Conservation (phyloP, 1,140 invertebrate genomes). For the Brachionus paranguensis region DNA sequence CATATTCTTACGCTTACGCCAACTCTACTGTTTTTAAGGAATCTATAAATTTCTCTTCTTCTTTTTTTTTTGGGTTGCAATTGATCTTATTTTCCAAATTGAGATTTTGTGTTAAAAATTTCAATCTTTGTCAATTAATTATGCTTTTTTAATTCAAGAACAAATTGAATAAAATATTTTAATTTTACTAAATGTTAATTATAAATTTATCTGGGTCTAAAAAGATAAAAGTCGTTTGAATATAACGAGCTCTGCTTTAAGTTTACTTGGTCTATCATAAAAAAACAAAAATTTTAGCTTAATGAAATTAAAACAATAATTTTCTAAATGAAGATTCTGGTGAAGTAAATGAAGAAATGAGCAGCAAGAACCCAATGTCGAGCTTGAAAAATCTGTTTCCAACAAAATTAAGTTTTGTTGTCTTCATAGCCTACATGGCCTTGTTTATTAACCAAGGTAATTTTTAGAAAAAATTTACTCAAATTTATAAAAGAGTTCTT, state of each 20-base stretch:
- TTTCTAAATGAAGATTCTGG: not conserved
- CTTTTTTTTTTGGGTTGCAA: no score
- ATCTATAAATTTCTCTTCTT: not conserved
- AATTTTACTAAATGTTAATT: not conserved
- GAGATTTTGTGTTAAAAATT: not conserved
- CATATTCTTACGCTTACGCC: not conserved
- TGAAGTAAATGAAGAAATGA: not conserved
- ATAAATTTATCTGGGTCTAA: slow-evolving; percentile 14
- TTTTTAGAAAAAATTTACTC: not conserved
- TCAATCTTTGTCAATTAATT: not conserved
- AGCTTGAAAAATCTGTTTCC: slow-evolving; percentile 34
- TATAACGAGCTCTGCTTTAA: not conserved
- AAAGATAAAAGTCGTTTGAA: not conserved
- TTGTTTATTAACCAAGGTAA: slow-evolving; percentile 40
- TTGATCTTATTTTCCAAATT: not conserved
- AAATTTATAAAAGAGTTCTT: not conserved
- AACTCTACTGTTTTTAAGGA: not conserved
- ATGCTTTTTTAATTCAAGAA: not conserved
- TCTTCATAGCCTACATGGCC: slow-evolving; percentile 37
- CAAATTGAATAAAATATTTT: not conserved
- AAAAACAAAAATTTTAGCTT: not conserved
- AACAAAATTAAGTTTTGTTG: slow-evolving; percentile 7
- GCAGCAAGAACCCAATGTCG: not conserved
- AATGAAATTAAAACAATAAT: not conserved
- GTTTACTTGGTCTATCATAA: not conserved